These are phyloP conservation scores for Tinea trinotella DNA, from an alignment of 2,888 invertebrate species.

Conservation along the genomic window DNA sequence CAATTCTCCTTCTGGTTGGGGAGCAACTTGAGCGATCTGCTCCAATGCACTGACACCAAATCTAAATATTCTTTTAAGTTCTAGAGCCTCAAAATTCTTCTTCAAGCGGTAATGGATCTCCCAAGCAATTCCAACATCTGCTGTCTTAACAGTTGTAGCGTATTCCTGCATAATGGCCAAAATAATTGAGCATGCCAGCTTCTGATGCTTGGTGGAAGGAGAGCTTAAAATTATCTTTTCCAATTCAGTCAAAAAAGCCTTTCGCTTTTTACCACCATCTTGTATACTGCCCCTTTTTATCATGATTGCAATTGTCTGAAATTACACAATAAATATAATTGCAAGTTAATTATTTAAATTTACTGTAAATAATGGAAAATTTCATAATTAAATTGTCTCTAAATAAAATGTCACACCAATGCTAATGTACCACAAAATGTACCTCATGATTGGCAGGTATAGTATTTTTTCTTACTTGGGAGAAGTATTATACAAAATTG, in stretches of 20 bases:
- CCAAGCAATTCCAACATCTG: slow-evolving; percentile 91
- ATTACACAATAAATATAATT: slow-evolving; percentile 22
- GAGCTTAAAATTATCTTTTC: slow-evolving; percentile 86
- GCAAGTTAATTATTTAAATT: slow-evolving; percentile 24
- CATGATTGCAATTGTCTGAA: slow-evolving; percentile 87
- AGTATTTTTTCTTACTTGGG: no score
- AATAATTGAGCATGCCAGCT: slow-evolving; percentile 88
- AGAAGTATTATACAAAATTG: no score
- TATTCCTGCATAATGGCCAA: slow-evolving; percentile 90
- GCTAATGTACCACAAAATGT: no score
- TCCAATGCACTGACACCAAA: slow-evolving; percentile 60
- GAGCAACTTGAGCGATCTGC: slow-evolving; percentile 56
- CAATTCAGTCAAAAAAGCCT: slow-evolving; percentile 79
- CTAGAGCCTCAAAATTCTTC: slow-evolving; percentile 85
- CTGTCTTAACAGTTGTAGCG: slow-evolving; percentile 86
- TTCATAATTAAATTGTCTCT: no score
- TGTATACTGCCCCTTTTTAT: slow-evolving; percentile 87
- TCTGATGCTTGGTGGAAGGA: slow-evolving; percentile 81
- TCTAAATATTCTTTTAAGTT: slow-evolving; percentile 84
- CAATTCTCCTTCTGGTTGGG: slow-evolving; percentile 62
- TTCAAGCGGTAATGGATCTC: slow-evolving; percentile 89
- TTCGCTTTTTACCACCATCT: slow-evolving; percentile 78
- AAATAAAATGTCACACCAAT: no score
- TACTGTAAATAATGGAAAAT: no score
- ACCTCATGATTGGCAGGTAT: no score